phyloP scores from a whole-genome alignment of 2,797 vertebrate species.

The Falco peregrinus region DNA sequence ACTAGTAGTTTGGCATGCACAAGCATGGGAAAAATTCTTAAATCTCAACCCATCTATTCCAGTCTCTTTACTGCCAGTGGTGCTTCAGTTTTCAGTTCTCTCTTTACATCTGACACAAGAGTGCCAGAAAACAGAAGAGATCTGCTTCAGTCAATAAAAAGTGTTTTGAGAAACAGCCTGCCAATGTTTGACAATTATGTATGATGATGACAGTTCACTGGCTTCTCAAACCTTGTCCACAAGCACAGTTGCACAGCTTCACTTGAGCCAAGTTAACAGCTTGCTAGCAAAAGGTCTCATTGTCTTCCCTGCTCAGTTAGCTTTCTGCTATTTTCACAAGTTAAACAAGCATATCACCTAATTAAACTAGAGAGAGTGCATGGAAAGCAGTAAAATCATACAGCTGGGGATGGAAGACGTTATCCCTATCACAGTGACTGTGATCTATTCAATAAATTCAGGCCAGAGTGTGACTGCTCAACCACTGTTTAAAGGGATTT shows the following conservation, averaged over 20 bases:
- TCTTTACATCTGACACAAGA: background rate
- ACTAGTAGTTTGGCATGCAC: background rate
- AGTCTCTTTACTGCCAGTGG: background rate
- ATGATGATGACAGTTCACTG: background rate
- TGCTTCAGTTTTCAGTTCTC: background rate
- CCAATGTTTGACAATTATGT: background rate
- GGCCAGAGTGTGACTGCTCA: background rate
- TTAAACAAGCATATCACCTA: background rate
- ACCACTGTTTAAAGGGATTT: background rate
- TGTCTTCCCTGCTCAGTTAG: background rate
- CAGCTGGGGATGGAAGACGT: background rate
- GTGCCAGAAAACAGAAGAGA: background rate
- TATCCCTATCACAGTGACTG: background rate
- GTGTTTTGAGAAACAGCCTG: background rate
- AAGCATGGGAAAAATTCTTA: background rate
- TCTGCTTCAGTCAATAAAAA: background rate
- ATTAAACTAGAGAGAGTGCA: background rate
- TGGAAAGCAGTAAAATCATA: background rate
- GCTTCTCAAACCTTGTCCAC: constrained; percentile 24
- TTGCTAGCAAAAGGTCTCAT: background rate
- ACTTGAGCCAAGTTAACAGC: constrained; percentile 16
- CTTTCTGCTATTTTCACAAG: constrained; percentile 20
- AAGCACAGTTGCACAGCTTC: background rate
- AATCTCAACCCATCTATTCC: background rate
- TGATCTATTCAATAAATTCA: background rate